Percentiles rank a stretch among this genome's conserved stretches.
Evolutionary conservation across 2,888 invertebrate genomes (phyloP).

Genomic region (Steromphala cineraria): DNA sequence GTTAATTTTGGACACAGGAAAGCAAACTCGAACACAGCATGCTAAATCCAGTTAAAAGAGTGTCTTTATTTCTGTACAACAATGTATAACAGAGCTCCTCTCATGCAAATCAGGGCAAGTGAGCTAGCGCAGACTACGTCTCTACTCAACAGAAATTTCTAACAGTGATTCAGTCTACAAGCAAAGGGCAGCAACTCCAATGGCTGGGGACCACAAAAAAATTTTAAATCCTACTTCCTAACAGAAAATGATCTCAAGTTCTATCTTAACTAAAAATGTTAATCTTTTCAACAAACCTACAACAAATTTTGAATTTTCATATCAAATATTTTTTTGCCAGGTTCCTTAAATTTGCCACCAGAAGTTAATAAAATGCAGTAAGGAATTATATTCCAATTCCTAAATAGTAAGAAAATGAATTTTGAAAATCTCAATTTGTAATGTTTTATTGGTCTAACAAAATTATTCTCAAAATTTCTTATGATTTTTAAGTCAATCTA

Average conservation of each 20-base stretch:
- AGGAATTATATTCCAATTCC: too few species aligned
- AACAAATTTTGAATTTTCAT: too few species aligned
- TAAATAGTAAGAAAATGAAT: background rate
- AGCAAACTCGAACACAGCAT: conserved; percentile 20
- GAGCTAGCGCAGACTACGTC: background rate
- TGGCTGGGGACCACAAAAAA: background rate
- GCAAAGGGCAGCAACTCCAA: background rate
- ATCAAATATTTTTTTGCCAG: background rate
- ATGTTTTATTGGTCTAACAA: background rate
- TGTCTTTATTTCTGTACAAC: conserved; percentile 25
- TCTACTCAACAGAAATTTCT: background rate
- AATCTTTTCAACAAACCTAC: too few species aligned
- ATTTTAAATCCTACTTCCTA: too few species aligned
- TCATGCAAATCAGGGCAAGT: conserved; percentile 2
- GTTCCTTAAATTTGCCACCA: too few species aligned
- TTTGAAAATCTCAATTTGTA: background rate
- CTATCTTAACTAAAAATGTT: too few species aligned
- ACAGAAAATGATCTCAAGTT: too few species aligned
- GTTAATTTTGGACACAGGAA: background rate
- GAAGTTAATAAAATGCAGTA: too few species aligned
- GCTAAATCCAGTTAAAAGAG: conserved; percentile 19
- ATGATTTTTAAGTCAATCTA: background rate
- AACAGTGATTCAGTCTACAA: background rate
- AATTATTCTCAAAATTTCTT: background rate
- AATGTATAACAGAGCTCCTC: background rate